Evolutionary conservation across 2,797 vertebrate species (phyloP).

Genomic region (Eidolon dupreanum): DNA sequence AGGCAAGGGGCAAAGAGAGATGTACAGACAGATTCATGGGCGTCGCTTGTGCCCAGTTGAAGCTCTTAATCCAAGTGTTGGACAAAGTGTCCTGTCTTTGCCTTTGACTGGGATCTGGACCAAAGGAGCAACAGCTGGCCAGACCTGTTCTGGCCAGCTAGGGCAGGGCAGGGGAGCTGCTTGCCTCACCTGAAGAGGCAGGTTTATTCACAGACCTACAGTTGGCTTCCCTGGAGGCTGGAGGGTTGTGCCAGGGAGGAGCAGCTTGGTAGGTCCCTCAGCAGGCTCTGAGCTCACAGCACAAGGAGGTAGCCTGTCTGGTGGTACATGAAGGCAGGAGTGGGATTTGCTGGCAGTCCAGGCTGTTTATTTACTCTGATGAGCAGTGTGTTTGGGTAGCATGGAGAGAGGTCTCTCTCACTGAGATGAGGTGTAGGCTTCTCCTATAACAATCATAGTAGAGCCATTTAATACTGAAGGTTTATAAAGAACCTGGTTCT

Average conservation of each 20-base stretch:
- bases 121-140: not conserved
- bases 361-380: not conserved
- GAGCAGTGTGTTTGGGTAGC: not conserved
- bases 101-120: slow-evolving; percentile 30
- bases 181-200: not conserved
- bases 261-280: not conserved
- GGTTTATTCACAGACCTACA: not conserved
- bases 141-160: not conserved
- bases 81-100: not conserved
- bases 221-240: not conserved
- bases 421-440: not conserved
- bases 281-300: not conserved
- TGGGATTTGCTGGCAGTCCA: not conserved
- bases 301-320: not conserved
- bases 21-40: not conserved
- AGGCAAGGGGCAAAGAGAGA: not conserved
- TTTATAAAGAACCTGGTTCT: not conserved
- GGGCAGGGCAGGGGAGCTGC: not conserved
- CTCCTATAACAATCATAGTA: not conserved
- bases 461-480: not conserved
- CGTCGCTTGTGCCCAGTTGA: not conserved
- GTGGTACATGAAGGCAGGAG: not conserved
- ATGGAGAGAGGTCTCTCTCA: not conserved
- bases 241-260: not conserved
- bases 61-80: not conserved